Conservation (phyloP, 2,888 invertebrate genomes). For the Fragum sueziense region DNA sequence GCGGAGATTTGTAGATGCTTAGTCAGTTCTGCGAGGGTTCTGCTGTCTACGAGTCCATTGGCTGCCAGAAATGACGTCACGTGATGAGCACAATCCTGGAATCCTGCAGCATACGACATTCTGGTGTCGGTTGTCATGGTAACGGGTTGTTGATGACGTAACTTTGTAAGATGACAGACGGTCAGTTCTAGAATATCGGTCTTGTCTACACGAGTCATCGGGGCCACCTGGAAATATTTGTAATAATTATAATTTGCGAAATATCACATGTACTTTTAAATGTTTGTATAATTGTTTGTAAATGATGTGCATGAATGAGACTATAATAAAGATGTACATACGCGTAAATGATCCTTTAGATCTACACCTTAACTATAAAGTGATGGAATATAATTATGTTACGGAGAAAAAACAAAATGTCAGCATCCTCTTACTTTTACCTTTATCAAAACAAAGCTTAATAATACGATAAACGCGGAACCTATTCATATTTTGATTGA, state of each 20-base stretch:
- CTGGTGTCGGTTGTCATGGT: background rate
- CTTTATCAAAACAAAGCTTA: too few species aligned
- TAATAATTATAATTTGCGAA: background rate
- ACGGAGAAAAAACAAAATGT: too few species aligned
- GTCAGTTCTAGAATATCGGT: constrained; percentile 7
- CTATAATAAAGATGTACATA: background rate
- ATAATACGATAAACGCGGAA: too few species aligned
- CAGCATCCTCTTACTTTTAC: too few species aligned
- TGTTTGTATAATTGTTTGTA: background rate
- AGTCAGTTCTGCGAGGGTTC: background rate
- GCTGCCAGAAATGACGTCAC: background rate
- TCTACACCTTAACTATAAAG: background rate
- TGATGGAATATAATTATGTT: too few species aligned
- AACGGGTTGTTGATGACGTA: background rate
- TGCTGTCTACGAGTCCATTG: background rate
- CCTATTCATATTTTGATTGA: too few species aligned
- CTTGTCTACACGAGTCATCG: constrained; percentile 14
- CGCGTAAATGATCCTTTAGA: background rate
- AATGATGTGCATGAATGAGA: background rate
- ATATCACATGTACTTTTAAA: background rate
- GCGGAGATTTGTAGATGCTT: background rate
- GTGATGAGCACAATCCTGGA: constrained; percentile 2
- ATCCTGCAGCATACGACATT: background rate
- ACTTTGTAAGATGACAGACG: background rate
- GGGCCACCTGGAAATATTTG: background rate